Conservation (phyloP, 2,797 vertebrate species). For the Acipenser oxyrinchus region DNA sequence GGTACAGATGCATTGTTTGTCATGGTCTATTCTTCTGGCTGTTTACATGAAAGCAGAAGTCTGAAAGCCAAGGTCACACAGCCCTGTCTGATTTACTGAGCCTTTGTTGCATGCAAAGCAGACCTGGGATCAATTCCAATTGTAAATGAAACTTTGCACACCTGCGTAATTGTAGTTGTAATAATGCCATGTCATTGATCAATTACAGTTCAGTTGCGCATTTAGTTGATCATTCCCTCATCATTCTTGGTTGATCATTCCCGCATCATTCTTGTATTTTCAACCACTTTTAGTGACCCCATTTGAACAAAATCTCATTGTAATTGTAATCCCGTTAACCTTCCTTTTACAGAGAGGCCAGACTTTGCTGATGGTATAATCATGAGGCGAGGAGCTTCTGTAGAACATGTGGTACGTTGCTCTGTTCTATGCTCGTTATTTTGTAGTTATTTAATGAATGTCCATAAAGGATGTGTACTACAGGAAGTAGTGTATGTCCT, state of each 20-base stretch:
- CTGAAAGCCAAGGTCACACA: background rate
- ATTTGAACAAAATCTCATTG: too few species aligned
- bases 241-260: slow-evolving; percentile 4
- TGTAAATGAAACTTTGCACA: background rate
- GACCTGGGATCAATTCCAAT: too few species aligned
- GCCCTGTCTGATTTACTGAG: too few species aligned
- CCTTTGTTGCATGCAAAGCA: too few species aligned
- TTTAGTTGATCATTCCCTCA: slow-evolving; percentile 9
- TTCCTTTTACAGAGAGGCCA: slow-evolving; percentile 70
- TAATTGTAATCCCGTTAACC: background rate
- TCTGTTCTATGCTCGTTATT: too few species aligned
- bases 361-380: slow-evolving; percentile 94
- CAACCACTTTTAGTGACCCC: too few species aligned
- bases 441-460: too few species aligned
- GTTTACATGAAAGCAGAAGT: background rate
- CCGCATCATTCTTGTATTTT: background rate
- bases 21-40: background rate
- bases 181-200: background rate
- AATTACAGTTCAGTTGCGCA: background rate
- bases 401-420: slow-evolving; percentile 82
- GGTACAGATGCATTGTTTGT: slow-evolving; percentile 52
- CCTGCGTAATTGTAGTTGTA: background rate
- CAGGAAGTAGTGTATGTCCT: too few species aligned
- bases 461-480: too few species aligned
- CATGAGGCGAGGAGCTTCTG: slow-evolving; percentile 83